A percentile compares a stretch with the other conserved stretches of the same genome.
These are phyloP conservation scores for Cantharis rustica DNA, from an alignment of 2,888 invertebrate species.

Conservation along the genomic window DNA sequence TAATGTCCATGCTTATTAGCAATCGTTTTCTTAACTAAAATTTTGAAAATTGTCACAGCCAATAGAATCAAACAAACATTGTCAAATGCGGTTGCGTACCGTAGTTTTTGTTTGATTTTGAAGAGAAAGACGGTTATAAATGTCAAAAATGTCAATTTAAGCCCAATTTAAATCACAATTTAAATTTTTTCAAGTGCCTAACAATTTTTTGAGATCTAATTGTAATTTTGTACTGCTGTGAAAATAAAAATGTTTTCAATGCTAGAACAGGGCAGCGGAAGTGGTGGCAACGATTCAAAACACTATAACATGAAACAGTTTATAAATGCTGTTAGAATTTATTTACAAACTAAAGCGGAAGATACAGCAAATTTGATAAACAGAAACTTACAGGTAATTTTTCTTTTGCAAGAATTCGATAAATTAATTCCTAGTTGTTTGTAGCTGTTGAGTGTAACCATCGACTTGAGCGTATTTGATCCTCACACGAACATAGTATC, in stretches of 20 bases:
- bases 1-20: background rate
- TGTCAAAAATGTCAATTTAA: background rate
- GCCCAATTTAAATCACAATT: background rate
- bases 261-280: background rate
- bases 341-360: constrained; percentile 61
- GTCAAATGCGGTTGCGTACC: background rate
- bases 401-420: background rate
- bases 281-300: constrained; percentile 21
- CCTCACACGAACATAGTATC: constrained; percentile 67
- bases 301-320: constrained; percentile 59
- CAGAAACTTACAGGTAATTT: constrained; percentile 53
- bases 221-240: background rate
- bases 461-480: constrained; percentile 69
- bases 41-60: background rate
- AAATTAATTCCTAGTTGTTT: constrained; percentile 35
- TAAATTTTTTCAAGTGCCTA: background rate
- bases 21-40: background rate
- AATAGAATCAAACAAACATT: background rate
- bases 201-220: background rate
- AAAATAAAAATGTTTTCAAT: background rate
- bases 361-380: constrained; percentile 60
- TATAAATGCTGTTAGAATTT: constrained; percentile 60
- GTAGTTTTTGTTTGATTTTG: background rate
- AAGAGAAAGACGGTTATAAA: background rate
- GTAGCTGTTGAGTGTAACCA: constrained; percentile 67